Evolutionary conservation across 1,140 invertebrate species (phyloP), one percentile per base, ranked within the genome.

Genomic region (Pseudomyrmex flavicornis): DNA sequence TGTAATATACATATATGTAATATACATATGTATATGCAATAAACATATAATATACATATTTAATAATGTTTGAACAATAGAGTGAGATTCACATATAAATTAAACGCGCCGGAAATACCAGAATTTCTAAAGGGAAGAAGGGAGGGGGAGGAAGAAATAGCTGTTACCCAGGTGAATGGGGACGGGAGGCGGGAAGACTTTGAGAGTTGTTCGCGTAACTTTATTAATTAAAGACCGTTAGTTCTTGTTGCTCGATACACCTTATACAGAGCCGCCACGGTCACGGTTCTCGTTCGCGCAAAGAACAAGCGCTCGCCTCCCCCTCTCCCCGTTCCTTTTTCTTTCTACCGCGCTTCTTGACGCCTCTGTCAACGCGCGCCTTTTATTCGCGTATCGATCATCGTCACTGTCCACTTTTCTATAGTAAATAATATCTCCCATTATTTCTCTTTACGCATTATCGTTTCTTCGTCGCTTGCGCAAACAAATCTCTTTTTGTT

Each of bases 201-300:
- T 89, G 89, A 92, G 89, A 92, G 91, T 93, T 93, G 92, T 92
- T 92, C 90, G 89, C 90, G 91, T 93, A 94, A 94, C 93, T 94
- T 94, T 94, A 93, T 93, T 94, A 93, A 94, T 93, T 93, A 93
- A 93, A 93, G 91, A 90, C 87, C 91, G 91, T 93, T 93, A 92
- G 91, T 92, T 90, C 88, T 89, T 92, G 91, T 93, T 93, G 90
- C 91, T 92, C 88, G 90, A 93, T 93, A 93, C 90, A 92, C 76
- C 86, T 84, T 89, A 89, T 89, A 89, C 82, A 89, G 72, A n/a
- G 66, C 72, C 63, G 17, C 73, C 76, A 86, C 80, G 88, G 84
- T 89, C 84, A 83, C 82, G 82, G 72, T 63, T 86, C 70, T 73
- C 75, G 35, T 35, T 26, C 56, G 35, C 65, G 75, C 87, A 88